Evolutionary conservation across 2,797 vertebrate species (phyloP).

Genomic region (Myripristis murdjan): DNA sequence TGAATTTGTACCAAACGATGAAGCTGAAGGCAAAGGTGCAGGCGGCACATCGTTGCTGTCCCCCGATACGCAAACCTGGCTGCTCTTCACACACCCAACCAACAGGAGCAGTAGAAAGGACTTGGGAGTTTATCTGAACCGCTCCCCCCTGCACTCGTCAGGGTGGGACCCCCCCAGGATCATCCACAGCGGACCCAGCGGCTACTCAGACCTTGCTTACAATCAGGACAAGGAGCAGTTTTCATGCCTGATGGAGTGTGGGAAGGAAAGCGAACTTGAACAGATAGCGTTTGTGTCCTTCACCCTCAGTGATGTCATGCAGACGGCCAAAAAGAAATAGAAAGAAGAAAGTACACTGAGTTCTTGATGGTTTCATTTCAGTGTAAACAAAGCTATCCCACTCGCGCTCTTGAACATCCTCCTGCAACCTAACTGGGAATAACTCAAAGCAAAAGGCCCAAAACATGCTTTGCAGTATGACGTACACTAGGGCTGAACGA

Average conservation of each 20-base stretch:
- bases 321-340: slow-evolving; percentile 70
- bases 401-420: slow-evolving; percentile 30
- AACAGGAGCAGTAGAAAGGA: slow-evolving; percentile 79
- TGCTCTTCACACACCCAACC: slow-evolving; percentile 93
- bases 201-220: slow-evolving; percentile 92
- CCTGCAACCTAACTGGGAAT: slow-evolving; percentile 26
- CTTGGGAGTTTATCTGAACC: slow-evolving; percentile 92
- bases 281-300: slow-evolving; percentile 88
- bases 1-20: slow-evolving; percentile 60
- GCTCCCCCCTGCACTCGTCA: slow-evolving; percentile 77
- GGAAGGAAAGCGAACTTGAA: slow-evolving; percentile 83
- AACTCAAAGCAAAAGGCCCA: slow-evolving; percentile 50
- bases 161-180: slow-evolving; percentile 89
- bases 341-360: slow-evolving; percentile 67
- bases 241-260: slow-evolving; percentile 92
- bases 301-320: slow-evolving; percentile 81
- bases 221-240: slow-evolving; percentile 84
- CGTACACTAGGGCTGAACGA: too few species aligned
- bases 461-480: slow-evolving; percentile 62
- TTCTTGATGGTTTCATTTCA: slow-evolving; percentile 38
- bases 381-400: slow-evolving; percentile 28
- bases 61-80: slow-evolving; percentile 80
- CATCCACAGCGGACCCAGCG: slow-evolving; percentile 89
- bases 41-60: slow-evolving; percentile 68
- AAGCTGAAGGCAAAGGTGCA: slow-evolving; percentile 65